Conservation (phyloP, 2,797 vertebrate genomes). For the Sorex maritimensis region DNA sequence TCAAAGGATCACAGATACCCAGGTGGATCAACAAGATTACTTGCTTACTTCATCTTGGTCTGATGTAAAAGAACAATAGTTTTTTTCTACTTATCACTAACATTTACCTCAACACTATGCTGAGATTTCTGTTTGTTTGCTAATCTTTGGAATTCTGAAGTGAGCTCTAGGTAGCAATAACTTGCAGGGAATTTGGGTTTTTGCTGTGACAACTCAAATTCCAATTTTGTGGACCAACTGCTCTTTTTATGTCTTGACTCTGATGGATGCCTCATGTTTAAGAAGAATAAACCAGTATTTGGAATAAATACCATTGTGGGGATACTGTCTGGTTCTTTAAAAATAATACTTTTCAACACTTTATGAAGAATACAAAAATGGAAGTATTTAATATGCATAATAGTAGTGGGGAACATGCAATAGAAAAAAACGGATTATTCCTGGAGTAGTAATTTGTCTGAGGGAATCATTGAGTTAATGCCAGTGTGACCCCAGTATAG, state of each 20-base stretch:
- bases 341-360: neutral
- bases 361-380: neutral
- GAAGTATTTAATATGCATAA: neutral
- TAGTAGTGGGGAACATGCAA: neutral
- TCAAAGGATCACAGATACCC: fast-evolving
- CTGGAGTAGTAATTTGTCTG: neutral
- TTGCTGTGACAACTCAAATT: neutral
- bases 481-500: neutral
- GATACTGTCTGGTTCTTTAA: neutral
- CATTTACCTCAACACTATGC: neutral
- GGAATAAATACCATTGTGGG: neutral
- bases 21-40: neutral
- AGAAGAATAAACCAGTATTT: neutral
- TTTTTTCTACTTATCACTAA: neutral
- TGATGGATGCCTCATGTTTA: neutral
- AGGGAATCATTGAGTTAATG: neutral
- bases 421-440: neutral
- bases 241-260: neutral
- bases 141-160: neutral
- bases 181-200: no score
- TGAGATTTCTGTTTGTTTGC: neutral
- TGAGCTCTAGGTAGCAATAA: neutral
- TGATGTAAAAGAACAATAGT: neutral
- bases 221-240: neutral
- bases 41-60: neutral